These are phyloP conservation scores for Bursaphelenchus mucronatus DNA, from an alignment of 1,140 invertebrate species.

Conservation along the genomic window DNA sequence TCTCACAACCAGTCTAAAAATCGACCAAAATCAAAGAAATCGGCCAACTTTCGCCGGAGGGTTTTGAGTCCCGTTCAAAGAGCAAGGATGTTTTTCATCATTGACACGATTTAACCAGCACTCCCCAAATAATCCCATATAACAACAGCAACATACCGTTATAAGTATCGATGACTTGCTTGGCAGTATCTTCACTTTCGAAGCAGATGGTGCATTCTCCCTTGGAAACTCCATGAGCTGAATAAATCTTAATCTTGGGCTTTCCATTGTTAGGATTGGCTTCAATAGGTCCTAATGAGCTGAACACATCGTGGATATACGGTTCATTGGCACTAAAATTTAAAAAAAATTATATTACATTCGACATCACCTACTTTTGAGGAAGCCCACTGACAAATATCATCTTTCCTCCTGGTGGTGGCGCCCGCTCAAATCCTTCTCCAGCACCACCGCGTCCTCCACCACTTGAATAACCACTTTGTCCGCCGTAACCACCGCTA, in stretches of 20 bases:
- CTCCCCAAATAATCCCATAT: no score
- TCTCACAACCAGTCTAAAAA: background rate
- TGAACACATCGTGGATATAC: constrained; percentile 36
- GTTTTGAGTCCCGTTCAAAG: no score
- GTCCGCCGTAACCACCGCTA: constrained; percentile 8
- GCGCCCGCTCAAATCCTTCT: background rate
- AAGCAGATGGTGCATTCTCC: constrained; percentile 37
- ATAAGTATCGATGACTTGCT: constrained; percentile 26
- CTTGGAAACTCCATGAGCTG: constrained; percentile 31
- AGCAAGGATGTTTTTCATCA: background rate
- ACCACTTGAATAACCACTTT: constrained; percentile 13
- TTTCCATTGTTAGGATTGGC: constrained; percentile 27
- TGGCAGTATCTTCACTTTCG: constrained; percentile 23
- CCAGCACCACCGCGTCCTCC: constrained; percentile 6
- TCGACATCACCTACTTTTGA: constrained; percentile 24
- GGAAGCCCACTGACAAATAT: constrained; percentile 34
- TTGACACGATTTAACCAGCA: background rate
- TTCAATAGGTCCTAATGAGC: constrained; percentile 25
- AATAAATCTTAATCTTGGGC: constrained; percentile 35
- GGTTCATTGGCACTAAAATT: constrained; percentile 35
- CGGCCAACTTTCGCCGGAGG: background rate
- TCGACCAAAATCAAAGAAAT: constrained; percentile 2
- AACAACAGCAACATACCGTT: constrained; percentile 14
- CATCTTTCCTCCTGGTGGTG: constrained; percentile 18
- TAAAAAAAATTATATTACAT: background rate